Base-by-base conservation (phyloP, 2,888 invertebrate species). In the Octodonta nipae region DNA sequence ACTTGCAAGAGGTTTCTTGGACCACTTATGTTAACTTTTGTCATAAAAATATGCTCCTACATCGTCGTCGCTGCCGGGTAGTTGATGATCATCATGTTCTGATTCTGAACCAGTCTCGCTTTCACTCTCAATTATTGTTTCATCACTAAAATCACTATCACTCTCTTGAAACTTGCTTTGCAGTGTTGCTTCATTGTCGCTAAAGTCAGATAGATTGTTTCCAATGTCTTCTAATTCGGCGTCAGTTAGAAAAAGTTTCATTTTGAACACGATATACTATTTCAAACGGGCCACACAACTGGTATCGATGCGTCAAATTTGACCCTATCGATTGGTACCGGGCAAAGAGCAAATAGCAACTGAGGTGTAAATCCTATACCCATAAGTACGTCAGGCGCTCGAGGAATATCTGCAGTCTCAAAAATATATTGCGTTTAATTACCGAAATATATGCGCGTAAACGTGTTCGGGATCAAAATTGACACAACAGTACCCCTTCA, bases 191-290 rank as follows among this genome's bases (percentile, higher is more conserved):
- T 30, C 30, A 30, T 5, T 30, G n/a, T 30, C 30, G 20, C 30
- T 30, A 22, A 20, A 30, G 20, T 30, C 30, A 17, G 30, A 30
- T 30, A 30, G 11, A 30, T 30, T 30, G 15, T 16, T 29, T 29
- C 14, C n/a, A 15, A 29, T 29, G 17, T 29, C 27, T 12, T 27
- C 17, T 5, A 17, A 17, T 17, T 17, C 17, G 17, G 17, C 17
- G 5, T 8, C 8, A 17, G 17, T 17, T 17, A 17, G 17, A 17
- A 8, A 8, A 6, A 5, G 17, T 6, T 17, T 17, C 17, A 17
- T 17, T 17, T 17, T 17, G 17, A 17, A 17, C 17, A 17, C 17
- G 17, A 17, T 5, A 5, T 8, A 17, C 17, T 17, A 17, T 17
- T 17, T n/a, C n/a, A n/a, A n/a, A n/a, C n/a, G n/a, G n/a, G n/a